phyloP scores from a whole-genome alignment of 2,797 vertebrate species.

The Gobio occitaniae region DNA sequence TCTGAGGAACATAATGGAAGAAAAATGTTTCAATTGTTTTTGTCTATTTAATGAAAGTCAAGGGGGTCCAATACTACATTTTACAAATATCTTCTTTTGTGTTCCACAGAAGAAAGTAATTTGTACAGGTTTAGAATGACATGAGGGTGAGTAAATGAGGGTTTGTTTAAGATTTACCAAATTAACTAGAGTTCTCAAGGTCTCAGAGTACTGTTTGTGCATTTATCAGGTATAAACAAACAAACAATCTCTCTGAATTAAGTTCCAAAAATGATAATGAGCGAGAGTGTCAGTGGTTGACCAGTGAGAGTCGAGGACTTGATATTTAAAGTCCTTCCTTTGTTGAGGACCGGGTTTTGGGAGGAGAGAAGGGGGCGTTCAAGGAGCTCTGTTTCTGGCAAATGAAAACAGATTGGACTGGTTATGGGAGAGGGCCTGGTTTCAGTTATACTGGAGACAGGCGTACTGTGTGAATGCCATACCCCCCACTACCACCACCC shows the following conservation, averaged over 20 bases:
- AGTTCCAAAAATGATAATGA: slow-evolving; percentile 9
- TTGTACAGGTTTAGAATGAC: not conserved
- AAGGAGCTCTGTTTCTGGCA: slow-evolving; percentile 66
- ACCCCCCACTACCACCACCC: slow-evolving; percentile 68
- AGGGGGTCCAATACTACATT: not conserved
- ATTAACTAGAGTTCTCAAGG: not conserved
- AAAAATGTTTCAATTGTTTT: not conserved
- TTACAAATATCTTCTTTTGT: not conserved
- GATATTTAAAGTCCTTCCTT: slow-evolving; percentile 59
- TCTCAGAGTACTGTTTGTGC: not conserved
- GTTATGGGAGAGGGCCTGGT: slow-evolving; percentile 91
- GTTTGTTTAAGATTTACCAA: not conserved
- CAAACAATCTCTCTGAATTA: slow-evolving; percentile 1
- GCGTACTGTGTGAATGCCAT: slow-evolving; percentile 86
- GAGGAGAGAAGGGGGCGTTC: slow-evolving; percentile 50
- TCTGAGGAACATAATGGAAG: not conserved
- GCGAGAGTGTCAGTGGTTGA: not conserved
- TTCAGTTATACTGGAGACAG: slow-evolving; percentile 94
- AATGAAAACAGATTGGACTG: slow-evolving; percentile 81
- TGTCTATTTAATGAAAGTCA: not conserved
- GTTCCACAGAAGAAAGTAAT: not conserved
- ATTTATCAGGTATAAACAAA: not conserved
- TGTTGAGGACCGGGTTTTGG: slow-evolving; percentile 35
- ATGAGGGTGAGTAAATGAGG: not conserved
- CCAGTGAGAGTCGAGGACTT: not conserved